phyloP scores from a whole-genome alignment of 53 echinoderm and acorn worm species.

The Paelopatides confundens region DNA sequence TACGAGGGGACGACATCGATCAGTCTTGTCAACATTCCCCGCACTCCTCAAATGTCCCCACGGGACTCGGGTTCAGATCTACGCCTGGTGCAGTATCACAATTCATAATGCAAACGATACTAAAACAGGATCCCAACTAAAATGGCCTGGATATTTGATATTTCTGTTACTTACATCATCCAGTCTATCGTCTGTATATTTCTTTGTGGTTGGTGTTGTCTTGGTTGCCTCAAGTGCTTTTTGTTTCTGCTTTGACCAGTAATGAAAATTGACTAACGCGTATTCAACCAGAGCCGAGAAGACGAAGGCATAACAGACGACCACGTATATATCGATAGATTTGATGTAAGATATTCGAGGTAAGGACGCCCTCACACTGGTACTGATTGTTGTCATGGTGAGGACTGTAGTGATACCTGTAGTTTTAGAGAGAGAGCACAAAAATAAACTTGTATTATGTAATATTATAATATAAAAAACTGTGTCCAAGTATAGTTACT shows the following conservation, averaged over 20 bases:
- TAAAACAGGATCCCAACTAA: no score
- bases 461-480: no score
- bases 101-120: no score
- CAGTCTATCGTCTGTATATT: conserved; percentile 6
- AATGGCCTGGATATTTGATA: no score
- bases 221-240: conserved; percentile 70
- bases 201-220: not conserved
- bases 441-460: no score
- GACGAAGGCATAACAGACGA: conserved; percentile 97
- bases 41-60: no score
- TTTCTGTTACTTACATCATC: conserved; percentile 49
- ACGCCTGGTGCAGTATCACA: no score
- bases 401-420: conserved; percentile 95
- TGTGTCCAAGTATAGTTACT: no score
- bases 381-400: conserved; percentile 99
- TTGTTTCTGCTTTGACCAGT: conserved; percentile 91
- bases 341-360: conserved; percentile 99
- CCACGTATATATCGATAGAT: conserved; percentile 97
- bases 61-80: no score
- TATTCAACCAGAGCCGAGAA: conserved; percentile 97
- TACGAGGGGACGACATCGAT: no score
- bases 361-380: conserved; percentile 86
- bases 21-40: no score
- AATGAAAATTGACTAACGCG: conserved; percentile 95
- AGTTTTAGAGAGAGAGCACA: not conserved